These are phyloP conservation scores for Bruchidius siliquastri DNA, from an alignment of 2,888 invertebrate genomes.

Conservation along the genomic window DNA sequence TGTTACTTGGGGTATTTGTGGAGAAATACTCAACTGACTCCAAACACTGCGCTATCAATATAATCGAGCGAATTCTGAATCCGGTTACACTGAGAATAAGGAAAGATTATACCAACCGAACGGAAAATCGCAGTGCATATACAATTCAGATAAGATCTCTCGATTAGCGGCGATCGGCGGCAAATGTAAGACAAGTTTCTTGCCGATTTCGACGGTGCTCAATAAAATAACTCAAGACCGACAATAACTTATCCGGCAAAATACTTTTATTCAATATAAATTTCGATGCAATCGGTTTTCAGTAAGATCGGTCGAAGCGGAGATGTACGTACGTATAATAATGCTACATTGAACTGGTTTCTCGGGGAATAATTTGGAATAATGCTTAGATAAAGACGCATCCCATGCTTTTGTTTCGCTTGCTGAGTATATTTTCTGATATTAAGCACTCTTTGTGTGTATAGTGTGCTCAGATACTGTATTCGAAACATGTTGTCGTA, in stretches of 20 bases:
- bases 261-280: constrained; percentile 12
- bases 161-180: constrained; percentile 22
- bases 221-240: constrained; percentile 17
- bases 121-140: constrained; percentile 1
- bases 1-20: too few species aligned
- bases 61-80: background rate
- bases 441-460: background rate
- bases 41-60: background rate
- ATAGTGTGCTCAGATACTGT: background rate
- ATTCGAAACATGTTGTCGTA: background rate
- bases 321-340: background rate
- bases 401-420: background rate
- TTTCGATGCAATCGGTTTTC: constrained; percentile 9
- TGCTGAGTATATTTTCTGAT: too few species aligned
- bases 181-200: constrained; percentile 23
- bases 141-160: constrained; percentile 17
- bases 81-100: background rate
- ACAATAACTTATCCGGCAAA: constrained; percentile 13
- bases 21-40: too few species aligned
- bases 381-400: background rate
- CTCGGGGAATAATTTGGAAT: background rate
- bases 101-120: background rate
- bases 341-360: background rate
- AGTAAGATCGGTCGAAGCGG: background rate
- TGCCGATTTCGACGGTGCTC: constrained; percentile 16